A percentile compares a stretch with the other conserved stretches of the same genome.
phyloP scores from a whole-genome alignment of 2,888 invertebrate genomes.

The Pegoplata infirma region DNA sequence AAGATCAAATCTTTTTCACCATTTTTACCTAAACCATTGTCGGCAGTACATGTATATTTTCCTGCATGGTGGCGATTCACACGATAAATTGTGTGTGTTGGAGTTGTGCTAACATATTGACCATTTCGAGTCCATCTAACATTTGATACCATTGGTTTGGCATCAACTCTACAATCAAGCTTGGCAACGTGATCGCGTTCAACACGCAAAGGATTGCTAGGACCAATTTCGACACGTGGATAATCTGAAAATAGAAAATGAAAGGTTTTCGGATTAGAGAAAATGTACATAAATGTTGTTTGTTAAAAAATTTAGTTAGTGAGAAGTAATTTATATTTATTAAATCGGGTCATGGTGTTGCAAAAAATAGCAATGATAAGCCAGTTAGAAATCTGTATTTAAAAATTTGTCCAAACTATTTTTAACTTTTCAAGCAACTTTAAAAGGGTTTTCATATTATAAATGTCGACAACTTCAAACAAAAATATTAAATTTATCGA shows the following conservation, averaged over 20 bases:
- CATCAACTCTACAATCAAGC: constrained; percentile 92
- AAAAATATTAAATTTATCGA: no score
- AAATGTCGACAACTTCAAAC: no score
- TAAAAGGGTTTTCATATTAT: no score
- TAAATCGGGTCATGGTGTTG: no score
- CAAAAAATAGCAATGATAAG: no score
- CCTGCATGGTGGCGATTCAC: constrained; percentile 92
- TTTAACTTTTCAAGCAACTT: no score
- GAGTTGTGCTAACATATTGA: constrained; percentile 88
- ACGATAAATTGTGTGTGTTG: constrained; percentile 86
- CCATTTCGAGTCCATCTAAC: constrained; percentile 93
- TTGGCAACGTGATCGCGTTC: constrained; percentile 91
- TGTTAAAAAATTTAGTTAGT: no score
- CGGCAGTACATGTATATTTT: constrained; percentile 91
- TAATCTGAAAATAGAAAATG: constrained; percentile 90
- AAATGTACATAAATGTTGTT: no score
- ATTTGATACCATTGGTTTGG: constrained; percentile 91
- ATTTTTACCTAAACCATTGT: constrained; percentile 88
- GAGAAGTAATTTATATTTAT: no score
- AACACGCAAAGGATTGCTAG: constrained; percentile 92
- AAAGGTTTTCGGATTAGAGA: no score
- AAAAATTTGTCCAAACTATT: no score
- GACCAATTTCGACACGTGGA: constrained; percentile 94
- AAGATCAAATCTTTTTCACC: constrained; percentile 89
- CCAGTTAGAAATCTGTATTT: no score